Base-by-base conservation (phyloP, 92 coral and sea anemone genomes). In the Heliopora coerulea region DNA sequence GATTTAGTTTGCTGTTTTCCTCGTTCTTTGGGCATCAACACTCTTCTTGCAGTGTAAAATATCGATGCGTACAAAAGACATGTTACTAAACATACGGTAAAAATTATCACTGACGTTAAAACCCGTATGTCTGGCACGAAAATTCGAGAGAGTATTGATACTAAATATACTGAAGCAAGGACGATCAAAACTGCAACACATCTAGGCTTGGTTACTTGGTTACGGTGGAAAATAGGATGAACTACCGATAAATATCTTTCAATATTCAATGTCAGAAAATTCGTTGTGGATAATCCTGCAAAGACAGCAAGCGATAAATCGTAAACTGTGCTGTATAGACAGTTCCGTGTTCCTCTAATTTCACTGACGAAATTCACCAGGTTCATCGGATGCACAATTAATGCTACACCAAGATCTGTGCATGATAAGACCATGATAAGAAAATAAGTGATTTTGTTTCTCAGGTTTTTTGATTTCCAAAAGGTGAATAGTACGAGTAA, bases 231-330 rank as follows among this genome's bases (percentile, higher is more conserved):
- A 5, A 61, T 24, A 30, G 48, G 48, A 23, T 31, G 48, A 8
- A 21, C 42, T 30, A 61, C 32, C 32, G 68, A 61, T 30, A 61
- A 61, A 61, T 61, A 61, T 61, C 68, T 25, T 29, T 61, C 68
- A 34, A 61, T 61, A 61, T 61, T 61, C 21, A 61, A 28, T 1
- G 68, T 61, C 10, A 61, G 7, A 21, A 61, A 44, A 31, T 11
- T 61, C 68, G 15, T 28, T 4, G 68, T 44, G 33, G 68, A 61
- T 42, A 28, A 44, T n/a, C 68, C 68, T 0, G 68, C 28, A 15
- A 61, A 24, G 39, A 61, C 26, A 14, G 32, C 41, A 28, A n/a
- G 44, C 10, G 46, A 0, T 2, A 8, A 8, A 28, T 28, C 42
- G 32, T 61, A 61, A 4, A 32, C 8, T 9, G 32, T 37, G 19